phyloP scores from a whole-genome alignment of 2,113 vertebrate genomes.

The Antigone vipio region DNA sequence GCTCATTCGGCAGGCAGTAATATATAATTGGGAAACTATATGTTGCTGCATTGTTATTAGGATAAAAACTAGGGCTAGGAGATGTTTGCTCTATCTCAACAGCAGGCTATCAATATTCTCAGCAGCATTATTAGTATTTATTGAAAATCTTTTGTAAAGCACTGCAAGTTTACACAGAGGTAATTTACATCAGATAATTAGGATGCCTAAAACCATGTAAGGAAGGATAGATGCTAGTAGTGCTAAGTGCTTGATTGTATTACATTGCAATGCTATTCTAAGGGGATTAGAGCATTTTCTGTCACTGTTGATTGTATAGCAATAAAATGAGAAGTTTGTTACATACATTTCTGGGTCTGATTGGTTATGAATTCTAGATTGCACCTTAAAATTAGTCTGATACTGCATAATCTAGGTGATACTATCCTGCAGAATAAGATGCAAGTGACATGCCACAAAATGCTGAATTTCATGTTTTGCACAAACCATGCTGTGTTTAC shows the following conservation, averaged over 20 bases:
- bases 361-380: background rate
- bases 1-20: background rate
- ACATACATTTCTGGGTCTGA: background rate
- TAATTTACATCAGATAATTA: constrained; percentile 53
- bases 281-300: background rate
- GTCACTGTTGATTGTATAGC: background rate
- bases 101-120: constrained; percentile 38
- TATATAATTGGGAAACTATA: background rate
- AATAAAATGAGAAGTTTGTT: background rate
- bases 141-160: constrained; percentile 27
- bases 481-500: background rate
- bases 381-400: background rate
- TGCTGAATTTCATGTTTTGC: background rate
- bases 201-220: background rate
- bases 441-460: background rate
- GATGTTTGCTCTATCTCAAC: background rate
- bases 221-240: background rate
- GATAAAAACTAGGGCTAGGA: background rate
- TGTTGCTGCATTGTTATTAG: background rate
- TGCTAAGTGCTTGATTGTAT: background rate
- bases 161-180: background rate
- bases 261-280: background rate
- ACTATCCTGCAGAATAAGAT: background rate
- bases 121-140: constrained; percentile 48
- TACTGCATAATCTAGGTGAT: background rate